Evolutionary conservation across 2,113 vertebrate genomes (phyloP).

Genomic region (Neodon shergylaensis): DNA sequence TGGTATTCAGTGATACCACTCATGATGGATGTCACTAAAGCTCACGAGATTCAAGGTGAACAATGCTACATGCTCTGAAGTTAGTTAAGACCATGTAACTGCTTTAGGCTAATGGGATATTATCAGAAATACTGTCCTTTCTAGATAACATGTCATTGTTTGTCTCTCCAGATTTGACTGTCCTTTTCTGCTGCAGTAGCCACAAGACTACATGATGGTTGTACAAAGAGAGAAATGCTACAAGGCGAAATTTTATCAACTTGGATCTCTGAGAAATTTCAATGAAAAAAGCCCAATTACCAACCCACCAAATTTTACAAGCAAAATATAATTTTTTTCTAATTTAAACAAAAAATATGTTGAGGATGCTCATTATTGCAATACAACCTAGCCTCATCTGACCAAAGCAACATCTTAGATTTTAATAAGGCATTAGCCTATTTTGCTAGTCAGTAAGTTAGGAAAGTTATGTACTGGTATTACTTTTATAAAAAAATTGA

Average conservation of each 20-base stretch:
- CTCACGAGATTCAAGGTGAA: not conserved
- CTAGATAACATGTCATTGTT: not conserved
- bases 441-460: not conserved
- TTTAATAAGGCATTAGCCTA: not conserved
- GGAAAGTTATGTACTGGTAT: not conserved
- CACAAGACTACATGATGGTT: not conserved
- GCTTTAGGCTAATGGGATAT: not conserved
- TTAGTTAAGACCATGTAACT: not conserved
- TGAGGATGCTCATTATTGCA: not conserved
- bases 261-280: not conserved
- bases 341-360: not conserved
- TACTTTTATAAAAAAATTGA: conserved; percentile 28
- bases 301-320: not conserved
- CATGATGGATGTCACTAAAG: not conserved
- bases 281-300: not conserved
- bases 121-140: not conserved
- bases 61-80: not conserved
- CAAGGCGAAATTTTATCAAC: not conserved
- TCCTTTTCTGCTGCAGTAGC: not conserved
- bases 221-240: not conserved
- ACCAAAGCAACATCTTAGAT: not conserved
- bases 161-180: not conserved
- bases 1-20: not conserved
- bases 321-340: not conserved
- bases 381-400: not conserved